Evolutionary conservation across 2,888 invertebrate genomes (phyloP).

Genomic region (Plutella xylostella): DNA sequence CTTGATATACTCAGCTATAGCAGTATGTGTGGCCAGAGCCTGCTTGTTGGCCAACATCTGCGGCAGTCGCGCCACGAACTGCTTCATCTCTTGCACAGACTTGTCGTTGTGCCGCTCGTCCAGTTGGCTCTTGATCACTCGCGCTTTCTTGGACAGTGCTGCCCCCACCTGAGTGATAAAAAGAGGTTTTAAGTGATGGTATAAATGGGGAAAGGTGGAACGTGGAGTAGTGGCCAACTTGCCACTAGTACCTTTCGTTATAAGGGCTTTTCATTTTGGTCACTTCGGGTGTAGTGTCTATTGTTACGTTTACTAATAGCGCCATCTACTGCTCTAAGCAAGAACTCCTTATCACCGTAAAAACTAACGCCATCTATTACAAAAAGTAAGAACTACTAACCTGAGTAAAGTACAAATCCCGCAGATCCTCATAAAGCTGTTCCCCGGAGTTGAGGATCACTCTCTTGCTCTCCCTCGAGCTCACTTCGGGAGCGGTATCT

Average conservation of each 20-base stretch:
- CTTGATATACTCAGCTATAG: slow-evolving; percentile 94
- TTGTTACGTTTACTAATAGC: background rate
- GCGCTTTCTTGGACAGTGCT: slow-evolving; percentile 87
- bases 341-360: background rate
- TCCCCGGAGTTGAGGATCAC: slow-evolving; percentile 91
- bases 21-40: slow-evolving; percentile 88
- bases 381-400: too few species aligned
- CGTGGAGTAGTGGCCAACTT: too few species aligned
- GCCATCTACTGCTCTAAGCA: background rate
- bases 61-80: slow-evolving; percentile 90
- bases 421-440: slow-evolving; percentile 87
- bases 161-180: slow-evolving; percentile 87
- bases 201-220: too few species aligned
- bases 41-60: slow-evolving; percentile 88
- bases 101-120: slow-evolving; percentile 88
- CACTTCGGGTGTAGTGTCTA: background rate
- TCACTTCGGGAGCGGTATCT: too few species aligned
- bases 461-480: slow-evolving; percentile 73
- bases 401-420: slow-evolving; percentile 94
- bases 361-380: too few species aligned
- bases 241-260: background rate
- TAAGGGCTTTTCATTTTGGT: background rate
- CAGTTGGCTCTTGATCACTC: slow-evolving; percentile 85
- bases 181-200: too few species aligned
- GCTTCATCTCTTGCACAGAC: slow-evolving; percentile 94